Evolutionary conservation across 2,888 invertebrate species (phyloP).

Genomic region (Brenthis ino): DNA sequence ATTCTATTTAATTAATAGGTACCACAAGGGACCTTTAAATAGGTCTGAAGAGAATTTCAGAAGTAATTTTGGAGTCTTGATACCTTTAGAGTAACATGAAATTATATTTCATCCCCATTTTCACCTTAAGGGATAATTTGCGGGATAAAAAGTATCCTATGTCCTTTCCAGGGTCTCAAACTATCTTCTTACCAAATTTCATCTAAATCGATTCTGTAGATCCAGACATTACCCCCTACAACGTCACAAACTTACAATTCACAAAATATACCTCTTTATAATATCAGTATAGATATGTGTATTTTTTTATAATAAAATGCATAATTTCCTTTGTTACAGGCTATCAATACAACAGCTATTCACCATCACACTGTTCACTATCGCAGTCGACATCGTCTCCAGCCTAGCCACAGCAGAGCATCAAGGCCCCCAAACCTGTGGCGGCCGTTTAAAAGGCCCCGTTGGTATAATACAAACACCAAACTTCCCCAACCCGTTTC

Average conservation of each 20-base stretch:
- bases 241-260: too few species aligned
- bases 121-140: too few species aligned
- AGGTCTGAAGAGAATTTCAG: too few species aligned
- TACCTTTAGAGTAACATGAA: neutral
- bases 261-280: too few species aligned
- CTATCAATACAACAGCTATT: conserved; percentile 60
- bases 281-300: too few species aligned
- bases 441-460: conserved; percentile 84
- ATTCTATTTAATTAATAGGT: too few species aligned
- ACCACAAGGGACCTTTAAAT: too few species aligned
- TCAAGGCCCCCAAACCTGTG: conserved; percentile 81
- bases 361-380: conserved; percentile 62
- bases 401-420: conserved; percentile 61
- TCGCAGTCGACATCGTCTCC: conserved; percentile 53
- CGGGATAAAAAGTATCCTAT: too few species aligned
- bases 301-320: neutral
- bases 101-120: neutral
- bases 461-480: conserved; percentile 91
- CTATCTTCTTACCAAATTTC: too few species aligned
- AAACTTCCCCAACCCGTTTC: conserved; percentile 91
- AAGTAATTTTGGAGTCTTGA: neutral
- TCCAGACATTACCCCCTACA: too few species aligned
- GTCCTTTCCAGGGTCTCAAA: too few species aligned
- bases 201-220: too few species aligned
- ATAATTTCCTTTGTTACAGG: conserved; percentile 56